These are phyloP conservation scores for Huso huso DNA, from an alignment of 2,797 vertebrate species.

Conservation along the genomic window DNA sequence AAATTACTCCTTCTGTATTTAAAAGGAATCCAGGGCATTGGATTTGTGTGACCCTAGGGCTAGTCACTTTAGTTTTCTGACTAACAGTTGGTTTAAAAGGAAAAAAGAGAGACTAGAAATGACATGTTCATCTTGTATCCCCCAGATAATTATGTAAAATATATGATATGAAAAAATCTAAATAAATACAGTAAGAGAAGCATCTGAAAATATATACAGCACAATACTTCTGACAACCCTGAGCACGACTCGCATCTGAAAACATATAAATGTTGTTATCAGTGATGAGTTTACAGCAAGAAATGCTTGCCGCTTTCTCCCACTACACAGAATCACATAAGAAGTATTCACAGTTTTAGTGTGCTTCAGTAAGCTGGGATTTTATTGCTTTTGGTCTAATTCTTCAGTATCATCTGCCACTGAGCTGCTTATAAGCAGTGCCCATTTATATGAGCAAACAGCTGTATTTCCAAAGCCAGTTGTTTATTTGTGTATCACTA, in stretches of 20 bases:
- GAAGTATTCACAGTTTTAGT: slow-evolving; percentile 1
- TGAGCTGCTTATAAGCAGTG: background rate
- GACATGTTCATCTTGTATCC: too few species aligned
- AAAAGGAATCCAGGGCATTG: too few species aligned
- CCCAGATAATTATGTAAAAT: too few species aligned
- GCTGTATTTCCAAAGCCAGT: background rate
- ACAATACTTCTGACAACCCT: background rate
- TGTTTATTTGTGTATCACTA: too few species aligned
- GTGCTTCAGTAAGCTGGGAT: background rate
- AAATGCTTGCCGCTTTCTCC: background rate
- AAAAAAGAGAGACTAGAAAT: too few species aligned
- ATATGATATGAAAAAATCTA: too few species aligned
- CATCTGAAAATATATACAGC: background rate
- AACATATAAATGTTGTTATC: background rate
- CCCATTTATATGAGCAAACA: background rate
- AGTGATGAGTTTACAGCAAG: background rate
- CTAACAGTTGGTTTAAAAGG: too few species aligned
- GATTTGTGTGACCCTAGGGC: too few species aligned
- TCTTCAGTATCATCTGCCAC: background rate
- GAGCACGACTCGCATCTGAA: background rate
- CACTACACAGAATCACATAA: background rate
- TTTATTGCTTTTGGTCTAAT: slow-evolving; percentile 1
- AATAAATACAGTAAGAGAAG: background rate
- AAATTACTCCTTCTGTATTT: too few species aligned
- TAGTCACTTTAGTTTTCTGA: too few species aligned